A percentile compares a stretch with the other conserved stretches of the same genome.
Evolutionary conservation across 2,888 invertebrate genomes (phyloP).

Genomic region (Nesidiocoris tenuis): DNA sequence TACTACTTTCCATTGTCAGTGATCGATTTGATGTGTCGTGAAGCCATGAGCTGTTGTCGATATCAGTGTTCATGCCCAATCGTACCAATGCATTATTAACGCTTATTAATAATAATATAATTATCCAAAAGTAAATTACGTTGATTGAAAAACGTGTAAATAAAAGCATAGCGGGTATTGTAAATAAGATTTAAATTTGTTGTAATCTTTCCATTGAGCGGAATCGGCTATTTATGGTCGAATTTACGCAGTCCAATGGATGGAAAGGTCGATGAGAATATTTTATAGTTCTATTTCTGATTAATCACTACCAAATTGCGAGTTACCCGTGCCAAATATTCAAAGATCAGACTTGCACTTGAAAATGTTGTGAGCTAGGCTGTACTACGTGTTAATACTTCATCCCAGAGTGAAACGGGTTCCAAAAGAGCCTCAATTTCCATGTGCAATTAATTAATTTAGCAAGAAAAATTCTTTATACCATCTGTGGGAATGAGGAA

Average conservation of each 20-base stretch:
- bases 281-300: not conserved
- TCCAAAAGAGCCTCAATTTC: not conserved
- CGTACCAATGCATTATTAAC: conserved; percentile 32
- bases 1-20: not conserved
- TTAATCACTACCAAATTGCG: conserved; percentile 3
- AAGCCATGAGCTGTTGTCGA: not conserved
- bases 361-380: not conserved
- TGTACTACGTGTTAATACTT: not conserved
- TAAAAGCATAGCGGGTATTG: conserved; percentile 5
- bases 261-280: too few relatives aligned
- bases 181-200: conserved; percentile 2
- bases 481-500: too few relatives aligned
- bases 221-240: not conserved
- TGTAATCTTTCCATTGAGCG: not conserved
- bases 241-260: not conserved
- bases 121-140: too few relatives aligned
- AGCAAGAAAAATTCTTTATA: too few relatives aligned
- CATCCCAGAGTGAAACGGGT: not conserved
- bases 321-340: conserved; percentile 16
- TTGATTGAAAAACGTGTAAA: not conserved
- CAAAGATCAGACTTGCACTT: not conserved
- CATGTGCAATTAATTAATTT: not conserved
- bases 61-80: not conserved
- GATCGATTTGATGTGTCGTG: not conserved
- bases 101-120: conserved; percentile 10